phyloP scores from a whole-genome alignment of 2,113 vertebrate species.

The Dasyurus viverrinus region DNA sequence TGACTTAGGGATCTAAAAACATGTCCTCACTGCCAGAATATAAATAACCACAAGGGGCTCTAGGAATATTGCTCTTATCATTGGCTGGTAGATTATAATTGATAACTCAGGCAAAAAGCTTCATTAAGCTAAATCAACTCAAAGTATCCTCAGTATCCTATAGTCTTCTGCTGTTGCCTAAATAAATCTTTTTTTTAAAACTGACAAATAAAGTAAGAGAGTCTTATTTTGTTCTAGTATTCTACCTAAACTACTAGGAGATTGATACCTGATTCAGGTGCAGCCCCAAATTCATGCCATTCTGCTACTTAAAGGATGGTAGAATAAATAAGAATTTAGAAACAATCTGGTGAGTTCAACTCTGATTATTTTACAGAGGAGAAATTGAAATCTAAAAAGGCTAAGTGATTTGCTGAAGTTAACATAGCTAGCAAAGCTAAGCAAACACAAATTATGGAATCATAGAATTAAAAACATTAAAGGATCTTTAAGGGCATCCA shows the following conservation, averaged over 20 bases:
- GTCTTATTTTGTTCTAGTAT: neutral
- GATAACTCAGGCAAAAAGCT: neutral
- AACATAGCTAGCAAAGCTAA: neutral
- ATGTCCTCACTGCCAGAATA: neutral
- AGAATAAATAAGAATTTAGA: neutral
- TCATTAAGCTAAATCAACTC: neutral
- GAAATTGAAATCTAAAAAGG: neutral
- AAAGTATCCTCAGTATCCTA: neutral
- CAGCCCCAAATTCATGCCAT: neutral
- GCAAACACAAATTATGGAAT: neutral
- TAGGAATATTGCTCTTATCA: neutral
- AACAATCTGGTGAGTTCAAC: neutral
- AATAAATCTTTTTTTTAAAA: neutral
- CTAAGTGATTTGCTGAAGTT: neutral
- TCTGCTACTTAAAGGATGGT: neutral
- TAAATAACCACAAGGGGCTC: neutral
- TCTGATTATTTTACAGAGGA: neutral
- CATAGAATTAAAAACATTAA: neutral
- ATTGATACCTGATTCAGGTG: neutral
- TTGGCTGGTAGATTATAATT: neutral
- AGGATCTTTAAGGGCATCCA: neutral
- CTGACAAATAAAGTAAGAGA: neutral
- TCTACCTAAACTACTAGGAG: neutral
- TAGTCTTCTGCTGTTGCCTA: neutral
- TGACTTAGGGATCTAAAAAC: neutral